These are phyloP conservation scores for Cynopterus brachyotis DNA, from an alignment of 2,113 vertebrate genomes.

Conservation along the genomic window DNA sequence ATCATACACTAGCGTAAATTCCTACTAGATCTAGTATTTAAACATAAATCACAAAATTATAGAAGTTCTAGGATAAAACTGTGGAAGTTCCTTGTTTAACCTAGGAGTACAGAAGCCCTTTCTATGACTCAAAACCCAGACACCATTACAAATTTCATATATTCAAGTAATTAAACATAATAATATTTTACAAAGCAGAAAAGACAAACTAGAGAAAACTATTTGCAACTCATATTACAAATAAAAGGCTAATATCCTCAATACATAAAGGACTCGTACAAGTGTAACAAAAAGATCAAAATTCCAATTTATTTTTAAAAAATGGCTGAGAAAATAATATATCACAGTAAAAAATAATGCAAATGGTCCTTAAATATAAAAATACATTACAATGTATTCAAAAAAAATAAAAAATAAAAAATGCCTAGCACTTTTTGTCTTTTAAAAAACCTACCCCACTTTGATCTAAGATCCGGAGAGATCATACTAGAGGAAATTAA, in stretches of 20 bases:
- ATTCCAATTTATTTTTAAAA: neutral
- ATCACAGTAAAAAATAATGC: neutral
- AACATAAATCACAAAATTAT: neutral
- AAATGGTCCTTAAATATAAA: neutral
- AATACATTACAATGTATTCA: neutral
- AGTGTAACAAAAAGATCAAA: neutral
- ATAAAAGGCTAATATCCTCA: neutral
- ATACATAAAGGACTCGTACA: slow-evolving; percentile 1
- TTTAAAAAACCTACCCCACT: neutral
- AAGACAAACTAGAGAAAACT: neutral
- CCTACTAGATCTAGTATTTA: neutral
- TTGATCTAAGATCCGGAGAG: neutral
- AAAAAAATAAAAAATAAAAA: neutral
- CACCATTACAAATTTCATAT: neutral
- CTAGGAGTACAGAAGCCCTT: neutral
- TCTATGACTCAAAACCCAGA: neutral
- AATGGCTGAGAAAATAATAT: neutral
- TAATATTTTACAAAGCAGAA: neutral
- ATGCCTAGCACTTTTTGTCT: neutral
- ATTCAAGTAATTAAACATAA: slow-evolving; percentile 22
- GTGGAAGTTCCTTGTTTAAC: neutral
- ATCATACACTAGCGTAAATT: neutral
- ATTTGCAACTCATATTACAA: neutral
- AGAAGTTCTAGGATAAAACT: neutral
- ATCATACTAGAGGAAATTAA: neutral